Conservation (phyloP, 2,888 invertebrate species). For the Parnassius apollo region DNA sequence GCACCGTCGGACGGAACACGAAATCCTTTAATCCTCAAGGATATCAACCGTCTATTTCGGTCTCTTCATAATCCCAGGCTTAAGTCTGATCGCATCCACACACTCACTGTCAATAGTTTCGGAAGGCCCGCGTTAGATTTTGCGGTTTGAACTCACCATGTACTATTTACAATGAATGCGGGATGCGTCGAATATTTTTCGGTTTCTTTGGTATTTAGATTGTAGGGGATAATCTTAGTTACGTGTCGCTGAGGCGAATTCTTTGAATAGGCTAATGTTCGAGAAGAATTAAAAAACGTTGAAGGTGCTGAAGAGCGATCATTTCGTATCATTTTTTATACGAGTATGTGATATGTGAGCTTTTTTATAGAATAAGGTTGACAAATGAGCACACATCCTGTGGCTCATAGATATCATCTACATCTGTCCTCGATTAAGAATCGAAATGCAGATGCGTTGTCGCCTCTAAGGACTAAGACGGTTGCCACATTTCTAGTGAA, state of each 20-base stretch:
- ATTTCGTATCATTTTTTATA: background rate
- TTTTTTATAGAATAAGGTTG: too few species aligned
- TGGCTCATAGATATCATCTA: too few species aligned
- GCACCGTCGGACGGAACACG: slow-evolving; percentile 74
- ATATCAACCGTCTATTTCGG: slow-evolving; percentile 80
- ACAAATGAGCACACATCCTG: too few species aligned
- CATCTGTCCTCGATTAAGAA: too few species aligned
- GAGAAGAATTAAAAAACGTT: slow-evolving; percentile 1
- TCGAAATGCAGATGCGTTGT: too few species aligned
- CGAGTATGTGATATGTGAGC: background rate
- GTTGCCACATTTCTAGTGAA: too few species aligned
- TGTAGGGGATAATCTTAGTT: slow-evolving; percentile 51
- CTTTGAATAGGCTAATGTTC: slow-evolving; percentile 34
- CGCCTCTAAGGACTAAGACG: too few species aligned
- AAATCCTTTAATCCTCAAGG: slow-evolving; percentile 78
- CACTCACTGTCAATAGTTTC: slow-evolving; percentile 81
- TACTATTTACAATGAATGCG: slow-evolving; percentile 60
- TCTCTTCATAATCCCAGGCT: slow-evolving; percentile 79
- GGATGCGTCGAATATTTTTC: slow-evolving; percentile 67
- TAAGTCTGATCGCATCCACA: slow-evolving; percentile 81
- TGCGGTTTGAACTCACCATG: slow-evolving; percentile 67
- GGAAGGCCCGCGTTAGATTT: slow-evolving; percentile 73
- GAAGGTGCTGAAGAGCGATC: background rate
- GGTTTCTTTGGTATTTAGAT: slow-evolving; percentile 69
- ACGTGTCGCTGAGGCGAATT: slow-evolving; percentile 56